Evolutionary conservation across 2,797 vertebrate genomes (phyloP), one percentile per base, ranked within the genome.

Genomic region (Semaprochilodus insignis): DNA sequence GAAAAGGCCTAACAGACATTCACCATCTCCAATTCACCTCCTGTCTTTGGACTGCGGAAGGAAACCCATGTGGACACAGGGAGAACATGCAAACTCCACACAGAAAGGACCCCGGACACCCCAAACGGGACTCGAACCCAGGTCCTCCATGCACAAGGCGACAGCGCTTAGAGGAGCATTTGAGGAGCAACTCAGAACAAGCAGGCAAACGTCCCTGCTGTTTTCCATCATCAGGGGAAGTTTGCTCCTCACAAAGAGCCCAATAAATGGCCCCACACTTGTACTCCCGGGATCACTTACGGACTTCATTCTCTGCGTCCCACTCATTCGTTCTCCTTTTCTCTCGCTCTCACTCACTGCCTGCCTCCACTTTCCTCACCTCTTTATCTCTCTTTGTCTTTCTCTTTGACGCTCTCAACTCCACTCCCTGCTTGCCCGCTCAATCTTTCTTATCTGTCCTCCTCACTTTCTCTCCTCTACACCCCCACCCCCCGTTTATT

Each of bases 391-490:
- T 51, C 70, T 63, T 34, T 52, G 19, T 74, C 69, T 63, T 51
- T 10, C 66, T 44, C 77, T 59, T 16, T 70, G 25, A 52, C 52
- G 51, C 66, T 69, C 51, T 67, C 15, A 0, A 31, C 59, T 23
- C 75, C 59, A 17, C 75, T 55, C 63, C 34, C 21, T 40, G 17
- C 25, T 31, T 17, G 11, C 19, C 65, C 16, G 72, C 48, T 78
- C 63, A 54, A 52, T 66, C 77, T 70, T 51, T 60, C 57, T 62
- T 70, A 36, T 74, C 67, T 48, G 1, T 36, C 25, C 71, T 21
- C 63, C 36, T 67, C 57, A 7, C 11, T 36, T 52, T 90, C 82
- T 88, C 67, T 77, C 83, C 74, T 67, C 79, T 19, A 74, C 52
- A 34, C 78, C 75, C 65, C 40, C 51, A 7, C 76, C 40, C 75